Evolutionary conservation across 2,797 vertebrate genomes (phyloP), one percentile per base, ranked within the genome.

Genomic region (Labroides dimidiatus): DNA sequence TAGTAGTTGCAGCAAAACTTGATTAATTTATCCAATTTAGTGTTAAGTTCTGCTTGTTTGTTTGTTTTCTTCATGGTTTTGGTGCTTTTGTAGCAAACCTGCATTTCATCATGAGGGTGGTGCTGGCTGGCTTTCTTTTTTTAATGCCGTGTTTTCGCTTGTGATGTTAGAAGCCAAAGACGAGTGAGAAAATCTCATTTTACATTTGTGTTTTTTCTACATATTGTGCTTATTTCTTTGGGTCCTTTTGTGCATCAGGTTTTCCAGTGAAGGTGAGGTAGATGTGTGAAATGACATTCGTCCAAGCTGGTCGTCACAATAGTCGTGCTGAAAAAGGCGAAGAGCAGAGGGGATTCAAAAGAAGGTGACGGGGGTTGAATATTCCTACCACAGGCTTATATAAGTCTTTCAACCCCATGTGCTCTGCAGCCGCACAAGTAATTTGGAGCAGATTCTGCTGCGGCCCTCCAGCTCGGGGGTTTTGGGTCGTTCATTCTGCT

Each of bases 331-430:
- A 67, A 50, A 76, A 76, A 45, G 50, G 80, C 79, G 81, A 77
- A 81, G 77, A 70, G 76, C 56, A 24, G 6, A 44, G 76, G 61
- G 72, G 65, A 67, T 75, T 79, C 12, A 84, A 50, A 84, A 72
- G 57, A 82, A 91, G 83, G 85, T 91, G 84, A 85, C 81, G 65
- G 1, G 67, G 77, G 49, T 30, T 81, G 86, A 84, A 83, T 91
- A 84, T 87, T 90, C 80, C 81, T 83, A 84, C 86, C 81, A 68
- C 86, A 86, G 80, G 70, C 83, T 90, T 90, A 86, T 85, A 91
- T 91, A 93, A 94, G 82, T 63, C 81, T 86, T 77, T 82, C 77
- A 85, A 84, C 75, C 61, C 81, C 85, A 91, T 91, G 84, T 91
- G 87, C 65, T 87, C 70, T 77, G 76, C 88, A 93, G 91, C 77